These are phyloP conservation scores for Pollenia amentaria DNA, from an alignment of 2,888 invertebrate genomes.

Conservation along the genomic window DNA sequence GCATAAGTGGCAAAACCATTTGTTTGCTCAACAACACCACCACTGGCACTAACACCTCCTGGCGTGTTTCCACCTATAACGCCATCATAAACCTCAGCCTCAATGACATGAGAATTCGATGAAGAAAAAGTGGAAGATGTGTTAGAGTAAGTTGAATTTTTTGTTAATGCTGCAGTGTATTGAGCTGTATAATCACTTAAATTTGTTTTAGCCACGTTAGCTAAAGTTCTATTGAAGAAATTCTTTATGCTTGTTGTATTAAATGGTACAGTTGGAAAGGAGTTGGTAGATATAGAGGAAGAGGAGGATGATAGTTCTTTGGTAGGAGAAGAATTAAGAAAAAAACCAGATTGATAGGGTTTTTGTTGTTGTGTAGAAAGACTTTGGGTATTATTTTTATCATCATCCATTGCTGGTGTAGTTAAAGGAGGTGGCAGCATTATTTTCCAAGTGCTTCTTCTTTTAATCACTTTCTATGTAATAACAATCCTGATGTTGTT, in stretches of 20 bases:
- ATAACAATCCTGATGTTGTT: slow-evolving; percentile 7
- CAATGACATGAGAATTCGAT: background rate
- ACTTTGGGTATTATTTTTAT: slow-evolving; percentile 67
- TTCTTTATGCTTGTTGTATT: slow-evolving; percentile 72
- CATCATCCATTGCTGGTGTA: slow-evolving; percentile 76
- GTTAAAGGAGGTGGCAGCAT: slow-evolving; percentile 66
- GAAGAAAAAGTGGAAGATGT: background rate
- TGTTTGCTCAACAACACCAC: slow-evolving; percentile 74
- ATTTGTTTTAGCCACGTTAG: slow-evolving; percentile 76
- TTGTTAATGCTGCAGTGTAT: slow-evolving; percentile 70
- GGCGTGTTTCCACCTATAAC: slow-evolving; percentile 16
- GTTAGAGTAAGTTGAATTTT: background rate
- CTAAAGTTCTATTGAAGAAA: slow-evolving; percentile 78
- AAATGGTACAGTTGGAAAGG: slow-evolving; percentile 34
- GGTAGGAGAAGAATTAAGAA: slow-evolving; percentile 21
- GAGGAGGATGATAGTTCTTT: background rate
- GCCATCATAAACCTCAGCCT: slow-evolving; percentile 67
- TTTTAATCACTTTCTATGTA: background rate
- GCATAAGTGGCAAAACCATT: slow-evolving; percentile 72
- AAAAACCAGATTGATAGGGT: slow-evolving; percentile 53
- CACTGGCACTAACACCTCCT: slow-evolving; percentile 65
- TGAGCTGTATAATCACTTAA: slow-evolving; percentile 76
- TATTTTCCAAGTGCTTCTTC: slow-evolving; percentile 27
- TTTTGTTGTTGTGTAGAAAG: slow-evolving; percentile 75
- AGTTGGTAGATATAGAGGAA: slow-evolving; percentile 23